Evolutionary conservation across 2,797 vertebrate species (phyloP).

Genomic region (Sebastes nivosus): DNA sequence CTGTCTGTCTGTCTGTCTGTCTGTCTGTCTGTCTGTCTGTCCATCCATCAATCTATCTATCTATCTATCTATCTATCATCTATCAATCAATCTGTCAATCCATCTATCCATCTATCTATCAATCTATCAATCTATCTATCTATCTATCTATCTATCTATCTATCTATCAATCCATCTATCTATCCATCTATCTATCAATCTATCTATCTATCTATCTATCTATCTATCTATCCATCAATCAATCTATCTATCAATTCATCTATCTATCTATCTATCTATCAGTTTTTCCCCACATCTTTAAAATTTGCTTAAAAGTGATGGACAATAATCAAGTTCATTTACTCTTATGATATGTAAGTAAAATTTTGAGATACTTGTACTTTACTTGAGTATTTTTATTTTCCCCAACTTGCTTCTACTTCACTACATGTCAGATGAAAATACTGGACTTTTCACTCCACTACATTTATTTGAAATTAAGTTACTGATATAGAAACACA

Average conservation of each 20-base stretch:
- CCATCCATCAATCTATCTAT: too few species aligned
- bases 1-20: too few species aligned
- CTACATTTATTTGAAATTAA: neutral
- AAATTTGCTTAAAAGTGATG: neutral
- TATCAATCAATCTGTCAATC: fast-evolving
- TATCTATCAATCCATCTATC: too few species aligned
- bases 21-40: fast-evolving
- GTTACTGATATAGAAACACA: neutral
- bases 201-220: fast-evolving
- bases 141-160: fast-evolving
- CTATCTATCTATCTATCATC: too few species aligned
- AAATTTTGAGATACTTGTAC: neutral
- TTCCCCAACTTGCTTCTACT: neutral
- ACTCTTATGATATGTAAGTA: neutral
- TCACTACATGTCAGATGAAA: neutral
- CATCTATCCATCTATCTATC: fast-evolving
- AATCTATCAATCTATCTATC: too few species aligned
- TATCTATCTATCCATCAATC: fast-evolving
- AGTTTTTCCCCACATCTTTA: neutral
- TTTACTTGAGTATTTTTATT: neutral
- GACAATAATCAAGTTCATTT: fast-evolving
- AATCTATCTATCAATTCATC: fast-evolving
- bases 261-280: too few species aligned
- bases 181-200: fast-evolving
- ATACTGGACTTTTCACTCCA: neutral